Evolutionary conservation across 2,888 invertebrate genomes (phyloP).

Genomic region (Marronus borbonicus): DNA sequence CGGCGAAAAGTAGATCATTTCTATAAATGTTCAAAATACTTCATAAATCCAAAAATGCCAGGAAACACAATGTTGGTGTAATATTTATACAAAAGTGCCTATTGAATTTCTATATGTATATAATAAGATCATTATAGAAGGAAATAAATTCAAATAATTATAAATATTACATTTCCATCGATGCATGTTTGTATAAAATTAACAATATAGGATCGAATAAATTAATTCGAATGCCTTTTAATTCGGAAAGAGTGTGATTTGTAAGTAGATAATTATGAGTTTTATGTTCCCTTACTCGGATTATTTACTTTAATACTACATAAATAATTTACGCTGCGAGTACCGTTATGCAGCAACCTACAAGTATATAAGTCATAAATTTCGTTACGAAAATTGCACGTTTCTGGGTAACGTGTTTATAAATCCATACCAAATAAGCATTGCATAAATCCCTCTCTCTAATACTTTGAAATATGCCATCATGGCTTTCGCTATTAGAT

Average conservation of each 20-base stretch:
- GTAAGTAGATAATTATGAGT: background rate
- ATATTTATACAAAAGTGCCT: slow-evolving; percentile 7
- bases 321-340: slow-evolving; percentile 11
- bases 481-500: background rate
- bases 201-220: slow-evolving; percentile 3
- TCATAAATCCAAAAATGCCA: slow-evolving; percentile 25
- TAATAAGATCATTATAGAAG: background rate
- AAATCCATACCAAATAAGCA: slow-evolving; percentile 13
- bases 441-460: background rate
- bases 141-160: slow-evolving; percentile 27
- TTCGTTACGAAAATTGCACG: slow-evolving; percentile 3
- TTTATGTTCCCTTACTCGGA: slow-evolving; percentile 3
- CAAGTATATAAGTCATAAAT: slow-evolving; percentile 7
- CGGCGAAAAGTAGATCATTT: background rate
- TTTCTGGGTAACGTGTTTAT: background rate
- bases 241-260: slow-evolving; percentile 10
- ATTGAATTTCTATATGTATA: slow-evolving; percentile 22
- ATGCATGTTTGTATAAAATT: slow-evolving; percentile 21
- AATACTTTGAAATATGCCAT: background rate
- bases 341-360: background rate
- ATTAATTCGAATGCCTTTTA: slow-evolving; percentile 18
- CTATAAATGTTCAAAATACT: slow-evolving; percentile 4
- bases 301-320: slow-evolving; percentile 11
- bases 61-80: background rate
- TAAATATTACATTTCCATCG: slow-evolving; percentile 16